Base-by-base conservation (phyloP, 2,888 invertebrate species). In the Caenorhabditis panamensis region DNA sequence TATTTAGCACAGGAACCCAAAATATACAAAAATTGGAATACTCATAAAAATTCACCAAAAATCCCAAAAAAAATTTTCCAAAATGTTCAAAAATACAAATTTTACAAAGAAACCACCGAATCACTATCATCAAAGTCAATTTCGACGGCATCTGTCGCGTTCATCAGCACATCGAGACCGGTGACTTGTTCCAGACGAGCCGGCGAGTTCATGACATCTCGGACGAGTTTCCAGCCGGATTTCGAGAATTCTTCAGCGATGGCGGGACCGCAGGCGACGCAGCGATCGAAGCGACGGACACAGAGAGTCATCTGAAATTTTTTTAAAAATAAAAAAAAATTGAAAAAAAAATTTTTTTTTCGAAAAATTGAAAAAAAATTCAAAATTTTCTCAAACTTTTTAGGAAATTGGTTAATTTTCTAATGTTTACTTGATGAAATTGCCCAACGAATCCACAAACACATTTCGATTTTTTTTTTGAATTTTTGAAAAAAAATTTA, bases 101-200 rank as follows among this genome's bases (percentile, higher is more conserved):
- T 31, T 54, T 20, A 54, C 37, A 66, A 4, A 13, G 37, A 56
- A 28, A 68, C 41, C 44, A 78, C 69, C 4, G 53, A 49, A 26
- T 71, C 53, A 22, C 78, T 72, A 47, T 85, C 85, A 18, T 72
- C 76, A 41, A 85, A 85, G 36, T 85, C 85, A 47, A 85, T 85
- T 3, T 82, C 49, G 13, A 85, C 72, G 18, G 68, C 79, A 20
- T 87, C 75, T 20, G 82, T 85, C 5, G 84, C 83, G 13, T 78
- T 87, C 76, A 93, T 93, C 79, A 94, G 91, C 86, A 92, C 89
- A 53, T 92, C 92, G 22, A 97, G 93, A 0, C 96, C 96, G 0
- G 96, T 95, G 2, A 97, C 91, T 84, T 95, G 94, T 92, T 97
- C 96, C 88, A 97, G 93, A 92, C 94, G 94, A 79, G 93, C 94